A percentile compares a stretch with the other conserved stretches of the same genome.
These are phyloP conservation scores for Thecophora atra DNA, from an alignment of 2,888 invertebrate species.

Conservation along the genomic window DNA sequence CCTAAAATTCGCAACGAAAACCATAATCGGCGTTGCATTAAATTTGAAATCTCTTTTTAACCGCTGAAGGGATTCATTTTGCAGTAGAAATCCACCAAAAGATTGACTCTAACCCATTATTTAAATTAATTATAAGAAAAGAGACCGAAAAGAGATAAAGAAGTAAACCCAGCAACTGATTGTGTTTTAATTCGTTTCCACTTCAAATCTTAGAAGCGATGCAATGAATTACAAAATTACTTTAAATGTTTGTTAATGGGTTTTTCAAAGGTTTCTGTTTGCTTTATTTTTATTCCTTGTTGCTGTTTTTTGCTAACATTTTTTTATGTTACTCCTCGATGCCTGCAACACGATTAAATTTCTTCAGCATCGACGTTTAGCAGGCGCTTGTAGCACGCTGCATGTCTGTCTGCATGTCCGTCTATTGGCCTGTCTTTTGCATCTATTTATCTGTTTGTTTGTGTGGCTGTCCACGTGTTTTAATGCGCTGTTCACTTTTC, in stretches of 20 bases:
- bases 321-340: not conserved
- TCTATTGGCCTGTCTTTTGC: no score
- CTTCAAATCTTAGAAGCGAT: constrained; percentile 28
- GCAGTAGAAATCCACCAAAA: no score
- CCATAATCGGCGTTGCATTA: no score
- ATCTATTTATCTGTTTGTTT: no score
- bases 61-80: no score
- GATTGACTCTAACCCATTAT: no score
- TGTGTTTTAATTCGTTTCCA: not conserved
- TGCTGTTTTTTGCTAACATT: not conserved
- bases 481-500: not conserved
- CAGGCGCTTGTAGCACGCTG: not conserved
- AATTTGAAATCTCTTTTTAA: no score
- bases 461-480: not conserved
- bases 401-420: not conserved
- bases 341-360: constrained; percentile 8
- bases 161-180: no score
- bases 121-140: no score
- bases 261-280: not conserved
- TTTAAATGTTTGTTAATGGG: constrained; percentile 23
- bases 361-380: not conserved
- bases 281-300: not conserved
- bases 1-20: no score
- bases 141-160: no score
- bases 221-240: constrained; percentile 34